phyloP scores from a whole-genome alignment of 2,797 vertebrate genomes.

The Euthynnus affinis region DNA sequence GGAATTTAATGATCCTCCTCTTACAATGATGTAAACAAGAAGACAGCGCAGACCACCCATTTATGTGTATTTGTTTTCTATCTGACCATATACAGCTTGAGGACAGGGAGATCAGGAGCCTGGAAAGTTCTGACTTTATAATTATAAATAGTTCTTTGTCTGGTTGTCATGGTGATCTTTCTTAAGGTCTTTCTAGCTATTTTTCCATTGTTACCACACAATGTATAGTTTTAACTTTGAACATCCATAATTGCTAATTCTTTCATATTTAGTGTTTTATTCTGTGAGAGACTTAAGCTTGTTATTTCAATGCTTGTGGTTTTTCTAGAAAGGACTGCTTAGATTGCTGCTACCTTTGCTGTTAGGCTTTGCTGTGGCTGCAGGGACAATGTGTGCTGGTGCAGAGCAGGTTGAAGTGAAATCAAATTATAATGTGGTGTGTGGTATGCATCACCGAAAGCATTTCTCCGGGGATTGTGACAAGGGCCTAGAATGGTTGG shows the following conservation, averaged over 20 bases:
- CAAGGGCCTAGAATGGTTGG: conserved; percentile 11
- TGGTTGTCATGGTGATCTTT: not conserved
- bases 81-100: not conserved
- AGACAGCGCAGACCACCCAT: conserved; percentile 3
- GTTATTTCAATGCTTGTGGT: not conserved
- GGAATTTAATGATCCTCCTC: not conserved
- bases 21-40: conserved; percentile 19
- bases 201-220: not conserved
- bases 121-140: not conserved
- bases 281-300: too few species aligned
- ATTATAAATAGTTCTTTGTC: not conserved
- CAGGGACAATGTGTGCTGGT: conserved; percentile 38
- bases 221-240: not conserved
- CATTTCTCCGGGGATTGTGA: not conserved
- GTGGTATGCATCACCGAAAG: conserved; percentile 19
- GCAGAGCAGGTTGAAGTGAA: conserved; percentile 48
- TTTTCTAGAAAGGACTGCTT: not conserved
- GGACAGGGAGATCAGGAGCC: not conserved
- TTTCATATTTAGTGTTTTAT: not conserved
- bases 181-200: not conserved
- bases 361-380: conserved; percentile 6
- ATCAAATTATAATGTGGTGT: conserved; percentile 45
- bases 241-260: not conserved
- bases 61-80: conserved; percentile 4
- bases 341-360: conserved; percentile 5